These are phyloP conservation scores for Mesaphorura yosii DNA, from an alignment of 1,140 invertebrate species.

Conservation along the genomic window DNA sequence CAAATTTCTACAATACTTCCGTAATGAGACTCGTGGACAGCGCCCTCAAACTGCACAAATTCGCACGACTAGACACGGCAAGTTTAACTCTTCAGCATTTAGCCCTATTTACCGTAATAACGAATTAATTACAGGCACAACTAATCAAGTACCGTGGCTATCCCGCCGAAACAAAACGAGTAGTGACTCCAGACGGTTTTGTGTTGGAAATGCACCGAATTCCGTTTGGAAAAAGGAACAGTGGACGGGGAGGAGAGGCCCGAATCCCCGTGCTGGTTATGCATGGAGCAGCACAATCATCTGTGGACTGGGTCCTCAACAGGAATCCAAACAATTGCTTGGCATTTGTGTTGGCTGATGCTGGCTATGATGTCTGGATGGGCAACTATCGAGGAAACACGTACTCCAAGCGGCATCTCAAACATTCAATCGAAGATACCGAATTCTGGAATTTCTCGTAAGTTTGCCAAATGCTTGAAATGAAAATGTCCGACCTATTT, in stretches of 20 bases:
- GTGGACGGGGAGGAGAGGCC: no score
- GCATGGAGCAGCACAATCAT: neutral
- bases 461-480: neutral
- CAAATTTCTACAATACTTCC: no score
- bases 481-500: neutral
- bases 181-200: neutral
- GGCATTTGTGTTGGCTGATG: conserved; percentile 34
- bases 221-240: neutral
- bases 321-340: neutral
- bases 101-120: no score
- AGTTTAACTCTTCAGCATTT: no score
- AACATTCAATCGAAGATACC: neutral
- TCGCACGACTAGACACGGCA: no score
- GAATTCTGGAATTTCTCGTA: conserved; percentile 33
- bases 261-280: neutral
- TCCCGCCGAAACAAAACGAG: neutral
- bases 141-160: neutral
- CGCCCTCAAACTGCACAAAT: no score
- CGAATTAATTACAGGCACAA: neutral
- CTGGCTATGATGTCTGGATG: conserved; percentile 40
- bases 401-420: conserved; percentile 32
- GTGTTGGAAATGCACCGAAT: neutral
- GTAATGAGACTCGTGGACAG: no score
- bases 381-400: conserved; percentile 39
- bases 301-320: neutral